These are phyloP conservation scores for Clanis bilineata DNA, from an alignment of 2,888 invertebrate species.

Conservation along the genomic window DNA sequence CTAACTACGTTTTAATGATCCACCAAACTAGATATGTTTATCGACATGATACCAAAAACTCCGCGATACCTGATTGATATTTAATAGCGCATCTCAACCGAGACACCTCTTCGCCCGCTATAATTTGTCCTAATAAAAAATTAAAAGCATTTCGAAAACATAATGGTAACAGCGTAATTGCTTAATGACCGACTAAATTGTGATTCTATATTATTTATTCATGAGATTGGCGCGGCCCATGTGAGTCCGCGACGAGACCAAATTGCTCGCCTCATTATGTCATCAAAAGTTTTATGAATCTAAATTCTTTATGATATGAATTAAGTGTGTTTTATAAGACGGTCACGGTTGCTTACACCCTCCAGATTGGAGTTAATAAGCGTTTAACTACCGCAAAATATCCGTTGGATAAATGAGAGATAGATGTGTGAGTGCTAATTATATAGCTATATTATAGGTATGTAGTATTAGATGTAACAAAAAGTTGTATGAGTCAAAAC, in stretches of 20 bases:
- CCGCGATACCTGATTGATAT: slow-evolving; percentile 67
- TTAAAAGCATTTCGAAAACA: slow-evolving; percentile 79
- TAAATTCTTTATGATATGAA: slow-evolving; percentile 73
- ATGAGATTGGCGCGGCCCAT: slow-evolving; percentile 66
- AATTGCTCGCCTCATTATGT: slow-evolving; percentile 78
- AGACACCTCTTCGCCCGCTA: slow-evolving; percentile 66
- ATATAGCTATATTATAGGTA: slow-evolving; percentile 23
- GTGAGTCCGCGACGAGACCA: slow-evolving; percentile 60
- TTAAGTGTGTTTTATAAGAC: slow-evolving; percentile 66
- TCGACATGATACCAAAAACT: slow-evolving; percentile 5
- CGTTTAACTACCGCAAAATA: slow-evolving; percentile 40
- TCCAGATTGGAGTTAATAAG: slow-evolving; percentile 69
- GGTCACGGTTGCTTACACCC: slow-evolving; percentile 69
- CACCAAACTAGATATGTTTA: slow-evolving; percentile 21
- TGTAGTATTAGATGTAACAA: neutral
- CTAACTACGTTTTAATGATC: slow-evolving; percentile 17
- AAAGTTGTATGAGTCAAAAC: neutral
- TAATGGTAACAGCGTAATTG: slow-evolving; percentile 77
- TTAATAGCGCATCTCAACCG: slow-evolving; percentile 66
- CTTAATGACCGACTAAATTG: slow-evolving; percentile 76
- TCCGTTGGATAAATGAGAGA: slow-evolving; percentile 7
- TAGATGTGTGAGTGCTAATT: slow-evolving; percentile 2
- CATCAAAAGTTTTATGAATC: slow-evolving; percentile 77
- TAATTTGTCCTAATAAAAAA: slow-evolving; percentile 78
- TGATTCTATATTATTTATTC: slow-evolving; percentile 78